Conservation (phyloP, 1,140 invertebrate species). For the Ladona fulva region DNA sequence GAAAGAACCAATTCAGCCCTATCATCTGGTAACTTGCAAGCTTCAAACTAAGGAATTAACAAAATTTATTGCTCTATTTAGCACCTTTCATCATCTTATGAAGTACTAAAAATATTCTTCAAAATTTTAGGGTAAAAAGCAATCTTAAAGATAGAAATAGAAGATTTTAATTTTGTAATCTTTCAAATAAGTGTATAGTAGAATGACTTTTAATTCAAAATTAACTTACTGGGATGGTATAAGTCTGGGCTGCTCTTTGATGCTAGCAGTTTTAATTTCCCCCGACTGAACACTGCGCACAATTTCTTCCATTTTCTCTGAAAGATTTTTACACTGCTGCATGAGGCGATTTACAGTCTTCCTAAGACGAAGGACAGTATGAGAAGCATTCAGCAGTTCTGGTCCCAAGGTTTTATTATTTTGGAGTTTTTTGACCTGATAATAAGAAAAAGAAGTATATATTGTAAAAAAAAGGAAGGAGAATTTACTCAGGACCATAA, state of each 20-base stretch:
- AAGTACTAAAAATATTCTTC: too few relatives aligned
- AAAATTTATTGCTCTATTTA: too few relatives aligned
- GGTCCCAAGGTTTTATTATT: constrained; percentile 53
- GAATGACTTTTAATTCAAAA: too few relatives aligned
- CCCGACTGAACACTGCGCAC: constrained; percentile 47
- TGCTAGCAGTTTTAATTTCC: constrained; percentile 46
- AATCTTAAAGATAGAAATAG: too few relatives aligned
- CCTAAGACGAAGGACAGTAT: constrained; percentile 56
- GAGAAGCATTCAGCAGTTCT: constrained; percentile 61
- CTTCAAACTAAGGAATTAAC: constrained; percentile 45
- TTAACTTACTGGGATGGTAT: constrained; percentile 42
- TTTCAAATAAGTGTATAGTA: too few relatives aligned
- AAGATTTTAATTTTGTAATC: too few relatives aligned
- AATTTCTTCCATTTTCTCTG: constrained; percentile 50
- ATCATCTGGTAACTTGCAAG: constrained; percentile 86
- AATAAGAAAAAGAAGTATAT: constrained; percentile 17
- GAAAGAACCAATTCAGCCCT: constrained; percentile 86
- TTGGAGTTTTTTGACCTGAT: constrained; percentile 57
- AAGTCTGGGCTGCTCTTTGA: constrained; percentile 54
- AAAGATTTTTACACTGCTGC: constrained; percentile 63
- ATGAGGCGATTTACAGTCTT: constrained; percentile 59
- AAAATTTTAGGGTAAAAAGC: too few relatives aligned
- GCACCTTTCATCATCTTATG: too few relatives aligned
- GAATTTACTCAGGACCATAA: too few relatives aligned
- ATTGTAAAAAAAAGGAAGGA: too few relatives aligned